phyloP scores from a whole-genome alignment of 2,888 invertebrate genomes.

The Agrochola macilenta region DNA sequence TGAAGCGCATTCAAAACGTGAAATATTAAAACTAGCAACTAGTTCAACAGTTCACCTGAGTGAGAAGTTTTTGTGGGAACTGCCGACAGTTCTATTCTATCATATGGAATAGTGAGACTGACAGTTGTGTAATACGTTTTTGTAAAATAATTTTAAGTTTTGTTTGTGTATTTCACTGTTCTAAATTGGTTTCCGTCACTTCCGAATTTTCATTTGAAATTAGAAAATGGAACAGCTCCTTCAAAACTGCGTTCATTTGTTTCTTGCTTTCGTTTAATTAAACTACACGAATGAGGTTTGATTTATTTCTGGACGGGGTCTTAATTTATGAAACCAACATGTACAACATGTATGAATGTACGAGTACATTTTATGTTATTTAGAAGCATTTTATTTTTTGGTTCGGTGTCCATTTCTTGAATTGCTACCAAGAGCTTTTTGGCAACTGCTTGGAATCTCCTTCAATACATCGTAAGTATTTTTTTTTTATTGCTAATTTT shows the following conservation, averaged over 20 bases:
- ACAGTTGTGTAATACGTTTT: conserved; percentile 28
- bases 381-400: neutral
- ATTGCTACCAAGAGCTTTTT: neutral
- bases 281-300: neutral
- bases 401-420: too few relatives aligned
- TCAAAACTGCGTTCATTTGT: neutral
- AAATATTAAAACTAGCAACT: conserved; percentile 76
- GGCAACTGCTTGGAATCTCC: neutral
- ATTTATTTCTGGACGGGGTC: neutral
- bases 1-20: conserved; percentile 70
- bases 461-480: neutral
- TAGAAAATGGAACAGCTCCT: neutral
- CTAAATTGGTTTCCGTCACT: conserved; percentile 19
- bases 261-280: neutral
- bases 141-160: conserved; percentile 6
- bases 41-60: conserved; percentile 71
- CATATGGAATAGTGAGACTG: conserved; percentile 4
- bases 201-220: neutral
- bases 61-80: conserved; percentile 65
- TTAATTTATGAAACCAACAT: neutral
- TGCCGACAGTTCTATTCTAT: conserved; percentile 26
- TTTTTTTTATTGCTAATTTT: neutral
- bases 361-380: neutral
- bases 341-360: too few relatives aligned
- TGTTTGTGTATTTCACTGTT: conserved; percentile 1